These are phyloP conservation scores for Stichopus horrens DNA, from an alignment of 53 echinoderm and acorn worm genomes.

Conservation along the genomic window DNA sequence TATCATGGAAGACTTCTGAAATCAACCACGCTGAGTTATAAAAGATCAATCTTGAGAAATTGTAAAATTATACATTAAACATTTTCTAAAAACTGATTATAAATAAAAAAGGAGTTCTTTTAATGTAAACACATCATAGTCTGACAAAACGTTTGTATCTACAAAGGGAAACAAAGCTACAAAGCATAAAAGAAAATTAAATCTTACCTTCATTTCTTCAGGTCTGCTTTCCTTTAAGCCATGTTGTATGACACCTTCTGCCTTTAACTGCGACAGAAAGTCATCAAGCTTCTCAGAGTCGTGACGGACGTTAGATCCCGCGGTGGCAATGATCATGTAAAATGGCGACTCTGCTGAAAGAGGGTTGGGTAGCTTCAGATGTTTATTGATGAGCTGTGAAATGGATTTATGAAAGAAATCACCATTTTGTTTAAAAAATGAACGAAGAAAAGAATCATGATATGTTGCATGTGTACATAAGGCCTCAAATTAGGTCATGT, in stretches of 20 bases:
- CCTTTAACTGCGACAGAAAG: slow-evolving; percentile 51
- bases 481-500: no score
- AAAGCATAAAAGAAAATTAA: neutral
- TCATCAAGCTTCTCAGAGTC: slow-evolving; percentile 62
- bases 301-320: slow-evolving; percentile 66
- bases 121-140: no score
- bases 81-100: no score
- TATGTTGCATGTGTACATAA: no score
- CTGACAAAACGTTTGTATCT: no score
- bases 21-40: no score
- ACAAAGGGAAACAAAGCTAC: neutral
- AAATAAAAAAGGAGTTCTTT: no score
- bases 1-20: no score
- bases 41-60: no score
- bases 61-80: no score
- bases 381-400: slow-evolving; percentile 63
- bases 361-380: slow-evolving; percentile 64
- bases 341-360: slow-evolving; percentile 50
- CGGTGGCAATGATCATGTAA: slow-evolving; percentile 69
- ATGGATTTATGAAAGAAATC: neutral
- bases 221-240: slow-evolving; percentile 36
- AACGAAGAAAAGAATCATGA: no score
- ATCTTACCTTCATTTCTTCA: slow-evolving; percentile 48
- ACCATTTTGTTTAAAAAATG: no score
- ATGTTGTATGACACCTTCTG: slow-evolving; percentile 28